A percentile compares a stretch with the other conserved stretches of the same genome.
These are phyloP conservation scores for Takifugu flavidus DNA, from an alignment of 2,113 vertebrate genomes.

Conservation along the genomic window DNA sequence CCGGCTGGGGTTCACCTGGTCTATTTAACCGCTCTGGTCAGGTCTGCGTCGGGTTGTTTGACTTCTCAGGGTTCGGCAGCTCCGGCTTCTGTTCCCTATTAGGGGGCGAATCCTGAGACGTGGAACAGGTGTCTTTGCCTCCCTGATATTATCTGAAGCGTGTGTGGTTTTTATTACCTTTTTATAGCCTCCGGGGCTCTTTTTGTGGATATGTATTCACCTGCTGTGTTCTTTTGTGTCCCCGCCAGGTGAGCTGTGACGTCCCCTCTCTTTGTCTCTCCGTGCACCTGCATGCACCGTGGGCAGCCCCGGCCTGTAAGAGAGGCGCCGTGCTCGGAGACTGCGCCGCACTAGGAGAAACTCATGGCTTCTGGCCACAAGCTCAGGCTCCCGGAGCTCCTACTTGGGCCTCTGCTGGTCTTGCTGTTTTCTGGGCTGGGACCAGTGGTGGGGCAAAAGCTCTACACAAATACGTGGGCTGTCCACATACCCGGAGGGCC, in stretches of 20 bases:
- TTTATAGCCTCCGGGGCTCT: neutral
- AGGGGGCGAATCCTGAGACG: neutral
- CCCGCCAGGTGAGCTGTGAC: slow-evolving; percentile 55
- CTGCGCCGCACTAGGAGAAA: slow-evolving; percentile 53
- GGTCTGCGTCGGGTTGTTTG: too few species aligned
- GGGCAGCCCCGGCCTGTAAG: slow-evolving; percentile 42
- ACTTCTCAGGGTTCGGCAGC: too few species aligned
- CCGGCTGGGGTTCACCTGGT: slow-evolving; percentile 18
- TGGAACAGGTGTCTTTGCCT: slow-evolving; percentile 11
- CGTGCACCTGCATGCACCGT: slow-evolving; percentile 57
- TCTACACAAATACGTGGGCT: slow-evolving; percentile 97
- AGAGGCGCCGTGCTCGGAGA: slow-evolving; percentile 56
- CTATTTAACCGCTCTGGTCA: neutral
- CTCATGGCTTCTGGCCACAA: slow-evolving; percentile 62
- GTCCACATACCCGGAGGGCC: slow-evolving; percentile 83
- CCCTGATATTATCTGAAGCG: neutral
- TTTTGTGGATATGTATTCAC: neutral
- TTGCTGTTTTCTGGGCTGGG: slow-evolving; percentile 71
- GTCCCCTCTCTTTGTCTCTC: slow-evolving; percentile 39
- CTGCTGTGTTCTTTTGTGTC: neutral
- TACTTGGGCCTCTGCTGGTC: slow-evolving; percentile 78
- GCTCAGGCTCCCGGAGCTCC: slow-evolving; percentile 59
- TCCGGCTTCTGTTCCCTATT: neutral
- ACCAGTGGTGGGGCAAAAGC: slow-evolving; percentile 69
- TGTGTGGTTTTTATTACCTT: slow-evolving; percentile 2